phyloP scores from a whole-genome alignment of 2,797 vertebrate genomes.

The Tympanoctomys barrerae region DNA sequence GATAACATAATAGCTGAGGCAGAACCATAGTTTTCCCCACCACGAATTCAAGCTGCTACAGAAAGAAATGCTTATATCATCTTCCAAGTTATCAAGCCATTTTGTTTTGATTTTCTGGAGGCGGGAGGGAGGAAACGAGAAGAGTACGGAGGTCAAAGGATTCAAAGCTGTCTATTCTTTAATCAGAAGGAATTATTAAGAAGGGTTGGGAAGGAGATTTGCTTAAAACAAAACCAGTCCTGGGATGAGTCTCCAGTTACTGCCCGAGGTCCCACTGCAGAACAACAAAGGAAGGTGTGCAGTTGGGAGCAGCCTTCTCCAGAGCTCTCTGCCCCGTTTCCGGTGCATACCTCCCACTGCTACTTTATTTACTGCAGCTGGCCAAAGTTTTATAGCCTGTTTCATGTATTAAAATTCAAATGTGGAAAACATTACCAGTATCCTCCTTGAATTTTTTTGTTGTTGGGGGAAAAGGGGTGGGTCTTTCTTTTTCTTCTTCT shows the following conservation, averaged over 20 bases:
- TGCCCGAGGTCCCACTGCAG: not conserved
- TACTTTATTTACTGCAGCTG: slow-evolving; percentile 92
- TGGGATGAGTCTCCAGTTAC: slow-evolving; percentile 64
- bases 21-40: slow-evolving; percentile 70
- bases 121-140: slow-evolving; percentile 32
- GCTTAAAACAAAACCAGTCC: slow-evolving; percentile 51
- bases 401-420: slow-evolving; percentile 91
- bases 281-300: slow-evolving; percentile 78
- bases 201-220: slow-evolving; percentile 40
- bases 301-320: slow-evolving; percentile 73
- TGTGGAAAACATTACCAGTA: slow-evolving; percentile 93
- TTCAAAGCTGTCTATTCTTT: slow-evolving; percentile 62
- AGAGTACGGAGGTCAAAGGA: slow-evolving; percentile 45
- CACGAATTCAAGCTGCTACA: slow-evolving; percentile 64
- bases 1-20: slow-evolving; percentile 77
- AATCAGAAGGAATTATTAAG: slow-evolving; percentile 56
- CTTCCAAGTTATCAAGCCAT: slow-evolving; percentile 73
- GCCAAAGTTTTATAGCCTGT: slow-evolving; percentile 90
- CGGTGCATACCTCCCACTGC: slow-evolving; percentile 87
- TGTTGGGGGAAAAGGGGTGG: slow-evolving; percentile 15
- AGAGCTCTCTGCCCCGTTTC: slow-evolving; percentile 79
- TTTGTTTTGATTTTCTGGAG: slow-evolving; percentile 78
- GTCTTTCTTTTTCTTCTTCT: not conserved
- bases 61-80: slow-evolving; percentile 72
- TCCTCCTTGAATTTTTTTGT: slow-evolving; percentile 87